Percentiles rank a stretch among this genome's conserved stretches.
phyloP scores from a whole-genome alignment of 2,888 invertebrate genomes.

The Drosophila picticornis region DNA sequence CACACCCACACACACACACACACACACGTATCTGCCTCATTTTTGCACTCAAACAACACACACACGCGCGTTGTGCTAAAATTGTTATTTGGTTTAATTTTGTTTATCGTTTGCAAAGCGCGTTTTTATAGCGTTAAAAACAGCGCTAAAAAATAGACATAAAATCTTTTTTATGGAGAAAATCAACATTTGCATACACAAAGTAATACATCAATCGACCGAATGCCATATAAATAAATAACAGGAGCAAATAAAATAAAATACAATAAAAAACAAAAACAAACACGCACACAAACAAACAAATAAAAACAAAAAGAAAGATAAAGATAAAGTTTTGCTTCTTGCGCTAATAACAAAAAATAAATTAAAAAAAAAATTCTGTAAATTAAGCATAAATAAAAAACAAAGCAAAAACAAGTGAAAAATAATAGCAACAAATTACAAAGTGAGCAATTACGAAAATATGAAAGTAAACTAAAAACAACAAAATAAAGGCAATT shows the following conservation, averaged over 20 bases:
- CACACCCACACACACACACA: background rate
- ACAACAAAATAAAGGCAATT: constrained; percentile 16
- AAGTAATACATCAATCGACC: background rate
- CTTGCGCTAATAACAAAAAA: background rate
- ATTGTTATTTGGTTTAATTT: constrained; percentile 26
- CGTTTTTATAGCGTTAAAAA: constrained; percentile 44
- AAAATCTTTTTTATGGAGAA: background rate
- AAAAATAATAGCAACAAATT: constrained; percentile 17
- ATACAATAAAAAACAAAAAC: background rate
- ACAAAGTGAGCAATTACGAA: constrained; percentile 38
- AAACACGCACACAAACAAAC: background rate
- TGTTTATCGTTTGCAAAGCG: constrained; percentile 30
- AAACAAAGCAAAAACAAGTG: background rate
- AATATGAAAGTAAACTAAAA: constrained; percentile 33
- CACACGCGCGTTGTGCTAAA: background rate
- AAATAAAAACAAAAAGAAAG: constrained; percentile 2
- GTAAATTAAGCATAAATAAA: constrained; percentile 24
- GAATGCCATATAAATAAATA: constrained; percentile 1
- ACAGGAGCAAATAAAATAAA: constrained; percentile 8
- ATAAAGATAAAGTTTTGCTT: constrained; percentile 25
- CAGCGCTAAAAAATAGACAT: constrained; percentile 1
- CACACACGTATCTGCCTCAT: background rate
- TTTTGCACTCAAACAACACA: background rate
- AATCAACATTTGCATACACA: background rate
- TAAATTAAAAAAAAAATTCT: background rate